Percentiles rank a stretch among this genome's conserved stretches.
These are phyloP conservation scores for Ochropleura plecta DNA, from an alignment of 2,888 invertebrate genomes.

Conservation along the genomic window DNA sequence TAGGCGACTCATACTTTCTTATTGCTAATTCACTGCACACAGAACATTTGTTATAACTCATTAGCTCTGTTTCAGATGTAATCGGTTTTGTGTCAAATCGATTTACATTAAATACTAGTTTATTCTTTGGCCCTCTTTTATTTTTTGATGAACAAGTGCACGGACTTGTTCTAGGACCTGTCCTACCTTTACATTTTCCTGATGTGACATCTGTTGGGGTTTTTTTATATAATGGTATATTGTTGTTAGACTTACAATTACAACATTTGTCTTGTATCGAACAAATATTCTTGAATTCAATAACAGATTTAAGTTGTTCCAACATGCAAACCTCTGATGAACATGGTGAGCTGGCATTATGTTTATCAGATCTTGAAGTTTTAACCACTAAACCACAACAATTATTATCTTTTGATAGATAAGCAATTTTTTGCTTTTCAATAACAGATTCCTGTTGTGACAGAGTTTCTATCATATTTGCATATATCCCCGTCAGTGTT, in stretches of 20 bases:
- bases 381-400: not conserved
- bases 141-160: not conserved
- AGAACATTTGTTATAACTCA: not conserved
- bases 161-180: not conserved
- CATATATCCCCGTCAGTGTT: not conserved
- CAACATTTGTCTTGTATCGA: not conserved
- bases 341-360: not conserved
- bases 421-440: not conserved
- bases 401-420: not conserved
- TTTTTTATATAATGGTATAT: not conserved
- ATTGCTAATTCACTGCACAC: not conserved
- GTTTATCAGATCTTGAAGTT: not conserved
- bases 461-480: not conserved
- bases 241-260: not conserved
- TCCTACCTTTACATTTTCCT: not conserved
- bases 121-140: constrained; percentile 13
- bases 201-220: not conserved
- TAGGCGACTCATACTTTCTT: constrained; percentile 1
- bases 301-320: not conserved
- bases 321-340: not conserved
- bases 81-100: not conserved
- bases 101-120: not conserved
- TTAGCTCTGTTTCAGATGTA: constrained; percentile 1
- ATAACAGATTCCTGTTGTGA: not conserved
- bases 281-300: not conserved